Base-by-base conservation (phyloP, 2,113 vertebrate species). In the Chaetodon auriga region DNA sequence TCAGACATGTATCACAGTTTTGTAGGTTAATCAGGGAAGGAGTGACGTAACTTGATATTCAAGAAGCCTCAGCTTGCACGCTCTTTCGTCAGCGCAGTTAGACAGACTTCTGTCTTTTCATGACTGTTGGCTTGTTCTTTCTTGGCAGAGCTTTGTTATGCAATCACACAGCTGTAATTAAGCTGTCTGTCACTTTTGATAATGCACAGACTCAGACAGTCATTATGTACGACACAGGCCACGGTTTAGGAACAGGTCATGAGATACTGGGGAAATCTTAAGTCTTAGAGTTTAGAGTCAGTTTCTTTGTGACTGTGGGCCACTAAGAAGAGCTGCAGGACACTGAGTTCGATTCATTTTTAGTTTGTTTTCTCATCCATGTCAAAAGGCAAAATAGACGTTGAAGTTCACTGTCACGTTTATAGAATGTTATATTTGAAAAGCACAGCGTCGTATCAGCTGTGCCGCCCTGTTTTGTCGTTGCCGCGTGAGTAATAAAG, bases 21-120 rank as follows among this genome's bases (percentile, higher is more conserved):
- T 38, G 16, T 23, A n/a, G 41, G 36, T 57, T 57, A 53, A 71
- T 68, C 48, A 21, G 45, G 21, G 21, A 70, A 66, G 30, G 19
- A 23, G 55, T 9, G 54, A 71, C 48, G 61, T 55, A 19, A 36
- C 10, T 18, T 35, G 19, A n/a, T 46, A 51, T 72, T 79, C 15
- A 57, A 30, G 54, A 81, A 71, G 54, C 19, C 71, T 36, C 41
- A n/a, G 3, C 69, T 63, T 58, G 19, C 1, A 8, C 23, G 76
- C 41, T 13, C 43, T 45, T 18, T 43, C 23, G 85, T 81, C 73
- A 45, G 57, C 49, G 51, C 53, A 30, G 51, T 61, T 36, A 6
- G 19, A 48, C 30, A 30, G 30, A 30, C 30, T 30, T 30, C 30
- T 5, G 16, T 51, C 49, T 19, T 78, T 66, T 14, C 46, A 41